phyloP scores from a whole-genome alignment of 2,113 vertebrate species.

The Columba livia region DNA sequence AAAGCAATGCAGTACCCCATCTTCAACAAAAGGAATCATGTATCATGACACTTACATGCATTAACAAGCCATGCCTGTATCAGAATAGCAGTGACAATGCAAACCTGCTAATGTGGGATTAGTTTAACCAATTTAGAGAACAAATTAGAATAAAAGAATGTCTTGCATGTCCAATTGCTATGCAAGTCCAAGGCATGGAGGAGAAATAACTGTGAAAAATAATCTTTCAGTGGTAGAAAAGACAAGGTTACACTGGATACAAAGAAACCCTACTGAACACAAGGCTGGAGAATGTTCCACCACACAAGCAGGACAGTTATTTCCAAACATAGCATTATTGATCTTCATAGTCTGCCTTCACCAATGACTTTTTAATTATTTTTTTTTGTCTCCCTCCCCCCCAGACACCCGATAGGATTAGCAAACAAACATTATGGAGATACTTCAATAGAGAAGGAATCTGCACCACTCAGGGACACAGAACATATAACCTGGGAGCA shows the following conservation, averaged over 20 bases:
- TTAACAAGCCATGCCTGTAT: constrained; percentile 25
- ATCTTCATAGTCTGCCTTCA: neutral
- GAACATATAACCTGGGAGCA: neutral
- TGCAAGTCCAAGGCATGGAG: neutral
- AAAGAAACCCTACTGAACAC: neutral
- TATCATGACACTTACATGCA: no score
- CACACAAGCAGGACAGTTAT: neutral
- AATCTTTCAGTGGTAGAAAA: constrained; percentile 1
- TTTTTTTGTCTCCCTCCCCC: no score
- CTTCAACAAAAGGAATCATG: neutral
- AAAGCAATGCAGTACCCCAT: constrained; percentile 42
- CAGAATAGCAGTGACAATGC: constrained; percentile 33
- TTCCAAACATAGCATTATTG: neutral
- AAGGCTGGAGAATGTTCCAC: neutral
- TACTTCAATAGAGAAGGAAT: neutral
- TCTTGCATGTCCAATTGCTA: neutral
- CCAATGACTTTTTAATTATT: neutral
- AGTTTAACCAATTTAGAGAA: constrained; percentile 62
- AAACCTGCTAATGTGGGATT: constrained; percentile 47
- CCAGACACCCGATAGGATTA: neutral
- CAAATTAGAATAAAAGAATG: constrained; percentile 59
- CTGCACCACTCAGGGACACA: neutral
- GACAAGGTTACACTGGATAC: neutral
- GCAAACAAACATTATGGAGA: neutral
- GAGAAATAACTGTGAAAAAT: constrained; percentile 20